Conservation (phyloP, 2,888 invertebrate species). For the Phyllotreta striolata region DNA sequence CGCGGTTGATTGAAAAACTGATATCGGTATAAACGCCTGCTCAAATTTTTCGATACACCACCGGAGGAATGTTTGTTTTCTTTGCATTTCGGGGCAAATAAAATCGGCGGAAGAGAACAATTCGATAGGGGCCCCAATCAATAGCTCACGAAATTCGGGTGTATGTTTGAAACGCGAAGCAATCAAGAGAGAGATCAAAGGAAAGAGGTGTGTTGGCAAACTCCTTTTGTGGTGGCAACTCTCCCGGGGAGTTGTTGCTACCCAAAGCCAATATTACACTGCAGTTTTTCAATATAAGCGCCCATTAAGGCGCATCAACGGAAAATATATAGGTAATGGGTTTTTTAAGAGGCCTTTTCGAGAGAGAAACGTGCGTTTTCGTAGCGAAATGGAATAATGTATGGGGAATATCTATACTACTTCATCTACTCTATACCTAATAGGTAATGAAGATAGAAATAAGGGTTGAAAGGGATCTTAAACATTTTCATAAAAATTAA, state of each 20-base stretch:
- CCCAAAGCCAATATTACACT: conserved; percentile 39
- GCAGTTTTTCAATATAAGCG: conserved; percentile 41
- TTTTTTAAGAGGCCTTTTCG: conserved; percentile 14
- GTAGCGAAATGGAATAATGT: neutral
- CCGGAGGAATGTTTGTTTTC: too few species aligned
- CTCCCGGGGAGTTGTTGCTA: conserved; percentile 46
- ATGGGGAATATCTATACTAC: too few species aligned
- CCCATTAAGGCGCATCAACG: conserved; percentile 19
- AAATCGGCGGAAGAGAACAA: conserved; percentile 19
- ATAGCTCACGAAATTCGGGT: conserved; percentile 9
- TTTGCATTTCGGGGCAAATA: conserved; percentile 1
- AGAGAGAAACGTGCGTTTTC: neutral
- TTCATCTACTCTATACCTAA: too few species aligned
- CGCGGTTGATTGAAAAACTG: too few species aligned
- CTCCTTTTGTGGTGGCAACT: conserved; percentile 49
- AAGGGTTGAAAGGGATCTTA: too few species aligned
- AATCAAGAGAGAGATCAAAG: conserved; percentile 55
- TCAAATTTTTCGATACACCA: too few species aligned
- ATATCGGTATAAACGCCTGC: too few species aligned
- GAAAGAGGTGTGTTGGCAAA: conserved; percentile 56
- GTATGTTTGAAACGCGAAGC: conserved; percentile 37
- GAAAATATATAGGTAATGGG: conserved; percentile 18
- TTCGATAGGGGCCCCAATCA: conserved; percentile 11
- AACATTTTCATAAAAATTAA: too few species aligned
- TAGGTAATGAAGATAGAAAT: too few species aligned